Evolutionary conservation across 2,113 vertebrate genomes (phyloP).

Genomic region (Athene noctua): DNA sequence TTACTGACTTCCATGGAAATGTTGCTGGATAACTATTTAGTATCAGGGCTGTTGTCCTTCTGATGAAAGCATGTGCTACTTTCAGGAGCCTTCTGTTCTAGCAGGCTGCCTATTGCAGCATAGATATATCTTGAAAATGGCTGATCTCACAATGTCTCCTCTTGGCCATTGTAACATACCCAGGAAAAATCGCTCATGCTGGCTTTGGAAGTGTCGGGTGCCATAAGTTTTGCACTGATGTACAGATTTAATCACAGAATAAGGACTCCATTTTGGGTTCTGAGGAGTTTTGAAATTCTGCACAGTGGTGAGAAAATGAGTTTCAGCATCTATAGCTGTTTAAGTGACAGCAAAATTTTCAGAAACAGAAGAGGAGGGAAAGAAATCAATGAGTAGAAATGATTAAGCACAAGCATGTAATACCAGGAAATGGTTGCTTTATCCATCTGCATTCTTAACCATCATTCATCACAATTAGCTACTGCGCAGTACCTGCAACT

Average conservation of each 20-base stretch:
- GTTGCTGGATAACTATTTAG: background rate
- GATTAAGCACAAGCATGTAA: background rate
- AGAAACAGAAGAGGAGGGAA: background rate
- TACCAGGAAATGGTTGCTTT: background rate
- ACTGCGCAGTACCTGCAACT: background rate
- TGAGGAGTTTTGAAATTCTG: background rate
- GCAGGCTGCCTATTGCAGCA: background rate
- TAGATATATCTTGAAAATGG: background rate
- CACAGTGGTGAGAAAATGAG: background rate
- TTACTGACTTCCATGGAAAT: background rate
- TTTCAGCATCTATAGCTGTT: background rate
- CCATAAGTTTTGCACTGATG: background rate
- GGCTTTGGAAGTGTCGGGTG: background rate
- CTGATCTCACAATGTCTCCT: background rate
- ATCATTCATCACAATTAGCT: background rate
- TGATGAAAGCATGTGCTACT: background rate
- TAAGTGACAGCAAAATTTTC: background rate
- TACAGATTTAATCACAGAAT: background rate
- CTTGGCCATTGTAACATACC: background rate
- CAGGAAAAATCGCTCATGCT: background rate
- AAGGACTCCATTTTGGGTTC: background rate
- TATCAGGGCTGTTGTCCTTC: background rate
- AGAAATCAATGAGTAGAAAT: conserved; percentile 14
- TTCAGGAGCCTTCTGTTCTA: background rate
- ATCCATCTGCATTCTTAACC: background rate